Evolutionary conservation across 1,140 invertebrate species (phyloP).

Genomic region (Bombus turneri): DNA sequence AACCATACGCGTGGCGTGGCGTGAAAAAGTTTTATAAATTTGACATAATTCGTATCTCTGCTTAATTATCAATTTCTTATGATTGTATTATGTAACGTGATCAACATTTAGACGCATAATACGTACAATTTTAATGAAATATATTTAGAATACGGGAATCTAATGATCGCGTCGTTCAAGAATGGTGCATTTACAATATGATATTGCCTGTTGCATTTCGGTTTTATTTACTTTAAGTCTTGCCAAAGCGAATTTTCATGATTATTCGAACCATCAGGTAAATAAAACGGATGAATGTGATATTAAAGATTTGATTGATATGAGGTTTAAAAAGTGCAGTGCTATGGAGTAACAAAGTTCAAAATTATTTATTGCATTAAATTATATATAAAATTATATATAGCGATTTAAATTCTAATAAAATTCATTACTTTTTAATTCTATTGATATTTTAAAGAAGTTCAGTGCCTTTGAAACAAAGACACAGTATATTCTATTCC

Average conservation of each 20-base stretch:
- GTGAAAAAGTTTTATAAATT: neutral
- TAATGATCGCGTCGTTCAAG: conserved; percentile 48
- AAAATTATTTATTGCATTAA: neutral
- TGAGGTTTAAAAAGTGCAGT: neutral
- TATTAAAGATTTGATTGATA: neutral
- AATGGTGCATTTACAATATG: conserved; percentile 60
- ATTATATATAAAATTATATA: neutral
- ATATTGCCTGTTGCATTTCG: conserved; percentile 55
- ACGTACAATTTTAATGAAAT: neutral
- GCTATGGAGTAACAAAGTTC: neutral
- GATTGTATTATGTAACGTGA: neutral
- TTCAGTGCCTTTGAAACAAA: neutral
- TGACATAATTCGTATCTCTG: neutral
- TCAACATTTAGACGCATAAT: neutral
- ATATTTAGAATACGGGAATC: neutral
- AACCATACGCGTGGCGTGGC: conserved; percentile 32
- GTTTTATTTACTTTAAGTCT: conserved; percentile 48
- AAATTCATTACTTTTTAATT: neutral
- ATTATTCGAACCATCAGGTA: conserved; percentile 60
- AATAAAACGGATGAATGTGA: neutral
- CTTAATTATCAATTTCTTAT: neutral
- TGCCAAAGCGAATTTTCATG: conserved; percentile 19
- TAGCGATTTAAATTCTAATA: neutral
- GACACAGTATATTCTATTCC: neutral
- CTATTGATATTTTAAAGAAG: neutral